These are phyloP conservation scores for Trichechus manatus DNA, from an alignment of 2,113 vertebrate genomes.

Conservation along the genomic window DNA sequence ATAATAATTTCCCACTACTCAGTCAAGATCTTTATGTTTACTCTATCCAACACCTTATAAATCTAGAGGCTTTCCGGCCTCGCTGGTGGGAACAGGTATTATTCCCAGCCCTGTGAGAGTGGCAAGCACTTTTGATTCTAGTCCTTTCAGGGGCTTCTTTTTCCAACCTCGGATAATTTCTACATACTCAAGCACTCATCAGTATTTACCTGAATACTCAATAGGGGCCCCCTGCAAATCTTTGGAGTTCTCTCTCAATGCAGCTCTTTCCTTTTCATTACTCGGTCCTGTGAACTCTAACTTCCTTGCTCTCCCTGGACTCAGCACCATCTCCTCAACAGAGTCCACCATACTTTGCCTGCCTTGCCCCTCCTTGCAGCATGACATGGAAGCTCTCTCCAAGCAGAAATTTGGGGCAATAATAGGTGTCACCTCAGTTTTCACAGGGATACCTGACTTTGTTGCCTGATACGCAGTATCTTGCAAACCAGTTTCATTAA, in stretches of 20 bases:
- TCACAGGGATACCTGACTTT: background rate
- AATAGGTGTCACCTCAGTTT: background rate
- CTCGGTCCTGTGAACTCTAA: background rate
- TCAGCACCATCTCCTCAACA: background rate
- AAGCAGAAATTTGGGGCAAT: background rate
- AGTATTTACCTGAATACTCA: conserved; percentile 11
- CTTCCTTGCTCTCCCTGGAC: background rate
- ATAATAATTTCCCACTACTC: conserved; percentile 1
- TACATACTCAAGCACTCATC: background rate
- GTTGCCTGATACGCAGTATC: background rate
- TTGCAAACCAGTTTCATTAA: background rate
- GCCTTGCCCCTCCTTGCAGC: background rate
- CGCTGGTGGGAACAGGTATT: background rate
- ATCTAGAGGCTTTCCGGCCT: conserved; percentile 8
- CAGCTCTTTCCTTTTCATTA: background rate
- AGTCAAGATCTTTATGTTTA: background rate
- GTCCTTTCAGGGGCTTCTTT: background rate
- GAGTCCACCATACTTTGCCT: background rate
- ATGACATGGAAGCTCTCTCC: background rate
- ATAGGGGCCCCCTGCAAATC: background rate
- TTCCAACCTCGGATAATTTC: background rate
- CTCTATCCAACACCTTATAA: background rate
- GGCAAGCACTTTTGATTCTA: background rate
- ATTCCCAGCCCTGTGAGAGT: background rate
- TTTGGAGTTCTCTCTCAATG: background rate